phyloP scores from a whole-genome alignment of 2,797 vertebrate species.

The Epinephelus coioides region DNA sequence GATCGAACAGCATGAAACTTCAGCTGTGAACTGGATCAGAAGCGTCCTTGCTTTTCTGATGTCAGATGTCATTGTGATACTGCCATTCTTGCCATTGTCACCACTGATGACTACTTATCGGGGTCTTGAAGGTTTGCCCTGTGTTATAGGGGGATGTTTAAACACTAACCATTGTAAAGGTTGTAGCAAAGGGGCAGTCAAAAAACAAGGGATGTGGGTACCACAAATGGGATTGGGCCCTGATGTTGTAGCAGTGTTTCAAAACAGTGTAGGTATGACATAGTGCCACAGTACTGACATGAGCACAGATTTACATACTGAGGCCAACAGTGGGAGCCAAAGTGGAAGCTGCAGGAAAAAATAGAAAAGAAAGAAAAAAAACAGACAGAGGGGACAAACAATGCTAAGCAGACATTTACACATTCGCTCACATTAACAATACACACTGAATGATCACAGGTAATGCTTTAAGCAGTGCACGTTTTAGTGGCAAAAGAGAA shows the following conservation, averaged over 20 bases:
- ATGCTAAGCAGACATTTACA: constrained; percentile 61
- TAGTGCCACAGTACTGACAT: constrained; percentile 37
- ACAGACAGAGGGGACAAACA: constrained; percentile 58
- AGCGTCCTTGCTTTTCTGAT: no score
- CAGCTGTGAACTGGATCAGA: no score
- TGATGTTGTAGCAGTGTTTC: background rate
- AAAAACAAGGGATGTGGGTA: no score
- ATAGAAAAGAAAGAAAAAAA: constrained; percentile 34
- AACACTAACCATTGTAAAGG: no score
- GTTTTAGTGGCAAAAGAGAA: constrained; percentile 41
- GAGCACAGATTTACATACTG: constrained; percentile 80
- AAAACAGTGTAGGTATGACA: constrained; percentile 36
- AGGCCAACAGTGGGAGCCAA: constrained; percentile 74
- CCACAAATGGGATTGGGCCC: no score
- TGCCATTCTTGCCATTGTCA: no score
- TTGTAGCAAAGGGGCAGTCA: no score
- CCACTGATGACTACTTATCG: no score
- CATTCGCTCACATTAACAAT: constrained; percentile 42
- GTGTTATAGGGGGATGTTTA: no score
- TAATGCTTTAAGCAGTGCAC: constrained; percentile 35
- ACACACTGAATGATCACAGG: constrained; percentile 49
- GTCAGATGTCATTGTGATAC: no score
- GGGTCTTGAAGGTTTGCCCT: no score
- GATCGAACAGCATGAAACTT: no score
- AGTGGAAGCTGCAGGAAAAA: constrained; percentile 76